A percentile compares a stretch with the other conserved stretches of the same genome.
phyloP scores from a whole-genome alignment of 1,140 invertebrate species.

The Oryzaephilus surinamensis region DNA sequence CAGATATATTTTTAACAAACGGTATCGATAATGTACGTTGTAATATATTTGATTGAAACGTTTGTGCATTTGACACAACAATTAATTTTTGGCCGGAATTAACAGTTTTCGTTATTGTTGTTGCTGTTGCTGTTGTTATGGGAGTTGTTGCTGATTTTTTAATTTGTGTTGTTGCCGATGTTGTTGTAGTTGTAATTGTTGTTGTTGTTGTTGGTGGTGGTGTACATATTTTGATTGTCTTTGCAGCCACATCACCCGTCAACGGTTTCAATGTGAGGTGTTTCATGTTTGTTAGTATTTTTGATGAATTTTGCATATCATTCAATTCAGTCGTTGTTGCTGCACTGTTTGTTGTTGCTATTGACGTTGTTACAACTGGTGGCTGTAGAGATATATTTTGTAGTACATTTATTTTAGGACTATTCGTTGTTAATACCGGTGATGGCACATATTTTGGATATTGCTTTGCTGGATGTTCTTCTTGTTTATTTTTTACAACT shows the following conservation, averaged over 20 bases:
- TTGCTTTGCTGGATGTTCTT: constrained; percentile 3
- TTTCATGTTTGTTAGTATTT: too few species aligned
- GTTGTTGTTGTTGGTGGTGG: background rate
- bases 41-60: constrained; percentile 21
- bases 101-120: constrained; percentile 18
- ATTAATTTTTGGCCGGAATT: constrained; percentile 31
- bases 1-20: constrained; percentile 30
- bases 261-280: constrained; percentile 10
- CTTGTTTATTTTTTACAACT: background rate
- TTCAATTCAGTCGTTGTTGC: constrained; percentile 14
- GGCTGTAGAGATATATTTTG: constrained; percentile 11
- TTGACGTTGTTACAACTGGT: background rate
- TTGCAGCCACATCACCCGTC: background rate
- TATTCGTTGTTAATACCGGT: constrained; percentile 6
- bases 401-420: constrained; percentile 8
- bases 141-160: constrained; percentile 8
- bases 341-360: constrained; percentile 19
- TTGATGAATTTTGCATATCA: constrained; percentile 11
- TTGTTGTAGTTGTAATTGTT: constrained; percentile 1
- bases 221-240: constrained; percentile 11
- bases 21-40: constrained; percentile 32
- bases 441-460: background rate
- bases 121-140: too few species aligned
- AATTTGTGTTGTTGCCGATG: background rate
- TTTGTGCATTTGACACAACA: constrained; percentile 30